Base-by-base conservation (phyloP, 2,797 vertebrate species). In the Halcyon badia region DNA sequence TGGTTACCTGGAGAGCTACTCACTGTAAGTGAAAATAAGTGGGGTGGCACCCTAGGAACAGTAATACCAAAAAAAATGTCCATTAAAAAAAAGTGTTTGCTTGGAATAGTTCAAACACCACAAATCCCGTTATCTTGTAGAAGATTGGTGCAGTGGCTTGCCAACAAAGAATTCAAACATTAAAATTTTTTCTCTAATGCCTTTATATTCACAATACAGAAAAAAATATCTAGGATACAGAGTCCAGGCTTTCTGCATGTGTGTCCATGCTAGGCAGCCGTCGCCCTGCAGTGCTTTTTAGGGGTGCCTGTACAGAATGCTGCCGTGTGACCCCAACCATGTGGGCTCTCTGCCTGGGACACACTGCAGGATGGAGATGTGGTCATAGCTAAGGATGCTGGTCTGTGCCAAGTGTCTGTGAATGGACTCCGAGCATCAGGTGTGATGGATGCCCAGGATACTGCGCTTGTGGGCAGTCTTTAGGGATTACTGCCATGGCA, bases 201-300 rank as follows among this genome's bases (percentile, higher is more conserved):
- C 33, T 61, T 61, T 44, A 54, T 71, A 31, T 28, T 89, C 30
- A 20, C 18, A 42, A 30, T 9, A 57, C 6, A 79, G 35, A 19
- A 7, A 28, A 44, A 25, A 33, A 13, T 6, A 17, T 15, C 30
- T 25, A 39, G 42, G 44, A 13, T 26, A 13, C 5, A 33, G 37
- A 66, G 39, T 25, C 82, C 44, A 65, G 37, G 44, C 11, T 52
- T 41, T 58, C 75, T 30, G 28, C 33, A 35, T 19, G 54, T 0
- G 1, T 13, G 10, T 25, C 37, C 1, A 1, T 6, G 22, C 3
- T 9, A 89, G 37, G 54, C 4, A 25, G 24, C 39, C 37, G n/a
- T 54, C 1, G 2, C 16, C 9, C 15, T 30, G 28, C 0, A 0
- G 57, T 37, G 26, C 12, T 79, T 19, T n/a, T 3, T 65, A 31